These are phyloP conservation scores for Drosophila mettleri DNA, from an alignment of 2,888 invertebrate species.

Conservation along the genomic window DNA sequence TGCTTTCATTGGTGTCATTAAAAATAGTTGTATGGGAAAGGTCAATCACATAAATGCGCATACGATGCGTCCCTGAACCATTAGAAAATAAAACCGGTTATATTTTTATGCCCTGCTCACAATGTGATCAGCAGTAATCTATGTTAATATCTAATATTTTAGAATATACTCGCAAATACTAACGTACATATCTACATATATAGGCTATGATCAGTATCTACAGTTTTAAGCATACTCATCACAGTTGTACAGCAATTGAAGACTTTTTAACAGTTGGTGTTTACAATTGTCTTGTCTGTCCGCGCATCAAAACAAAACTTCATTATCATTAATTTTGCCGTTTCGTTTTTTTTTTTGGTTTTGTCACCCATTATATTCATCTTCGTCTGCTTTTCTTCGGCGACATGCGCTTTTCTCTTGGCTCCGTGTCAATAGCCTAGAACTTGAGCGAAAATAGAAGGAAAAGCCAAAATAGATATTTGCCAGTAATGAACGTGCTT, in stretches of 20 bases:
- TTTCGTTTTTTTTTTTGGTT: conserved; percentile 8
- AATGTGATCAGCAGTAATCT: background rate
- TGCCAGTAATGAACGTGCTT: conserved; percentile 45
- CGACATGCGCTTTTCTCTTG: conserved; percentile 59
- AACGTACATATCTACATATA: too few relatives aligned
- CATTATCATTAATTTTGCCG: conserved; percentile 31
- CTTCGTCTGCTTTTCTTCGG: conserved; percentile 44
- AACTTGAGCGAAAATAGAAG: conserved; percentile 54
- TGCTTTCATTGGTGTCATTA: conserved; percentile 70
- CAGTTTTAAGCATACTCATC: background rate
- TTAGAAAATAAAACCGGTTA: conserved; percentile 60
- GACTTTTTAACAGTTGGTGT: background rate
- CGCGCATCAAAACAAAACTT: conserved; percentile 46
- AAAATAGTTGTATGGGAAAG: conserved; percentile 59
- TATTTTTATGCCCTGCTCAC: conserved; percentile 1
- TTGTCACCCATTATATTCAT: conserved; percentile 28
- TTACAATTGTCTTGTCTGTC: background rate
- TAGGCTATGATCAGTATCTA: background rate
- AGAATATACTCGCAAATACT: background rate
- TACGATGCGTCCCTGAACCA: conserved; percentile 25
- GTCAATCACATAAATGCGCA: conserved; percentile 54
- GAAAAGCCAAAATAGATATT: conserved; percentile 43
- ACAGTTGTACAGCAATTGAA: background rate
- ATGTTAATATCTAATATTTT: background rate
- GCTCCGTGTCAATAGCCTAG: conserved; percentile 67